Conservation (phyloP, 2,113 vertebrate species). For the Carollia perspicillata region DNA sequence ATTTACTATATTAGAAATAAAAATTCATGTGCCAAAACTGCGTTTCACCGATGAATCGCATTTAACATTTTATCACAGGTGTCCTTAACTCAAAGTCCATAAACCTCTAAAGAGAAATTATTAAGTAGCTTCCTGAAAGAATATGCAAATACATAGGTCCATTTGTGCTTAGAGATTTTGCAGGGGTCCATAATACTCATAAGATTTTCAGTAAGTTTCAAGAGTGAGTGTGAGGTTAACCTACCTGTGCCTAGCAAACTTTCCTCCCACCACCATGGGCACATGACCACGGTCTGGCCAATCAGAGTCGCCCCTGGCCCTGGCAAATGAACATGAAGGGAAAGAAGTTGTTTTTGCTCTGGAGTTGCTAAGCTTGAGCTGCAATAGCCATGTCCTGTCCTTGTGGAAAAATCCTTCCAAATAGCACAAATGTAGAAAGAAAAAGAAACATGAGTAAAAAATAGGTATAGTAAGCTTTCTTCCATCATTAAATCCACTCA, state of each 20-base stretch:
- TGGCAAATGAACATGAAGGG: background rate
- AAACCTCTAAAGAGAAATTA: background rate
- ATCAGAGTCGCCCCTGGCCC: background rate
- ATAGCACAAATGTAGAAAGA: background rate
- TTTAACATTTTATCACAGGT: conserved; percentile 19
- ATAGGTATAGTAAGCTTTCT: background rate
- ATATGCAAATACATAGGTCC: background rate
- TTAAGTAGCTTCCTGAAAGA: background rate
- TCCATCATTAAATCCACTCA: background rate
- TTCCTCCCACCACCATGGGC: background rate
- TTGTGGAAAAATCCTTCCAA: background rate
- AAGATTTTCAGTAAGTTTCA: background rate
- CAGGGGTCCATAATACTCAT: background rate
- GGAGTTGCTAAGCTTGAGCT: background rate
- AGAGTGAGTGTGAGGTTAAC: background rate
- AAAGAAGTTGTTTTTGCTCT: background rate
- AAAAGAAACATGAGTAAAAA: background rate
- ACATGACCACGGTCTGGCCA: background rate
- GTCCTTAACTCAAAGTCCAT: background rate
- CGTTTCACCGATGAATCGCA: background rate
- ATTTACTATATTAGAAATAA: background rate
- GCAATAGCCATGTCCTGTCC: background rate
- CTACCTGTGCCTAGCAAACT: background rate
- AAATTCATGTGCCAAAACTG: background rate
- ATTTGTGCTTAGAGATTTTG: background rate